A percentile compares a stretch with the other conserved stretches of the same genome.
These are phyloP conservation scores for Netelia melanura DNA, from an alignment of 2,888 invertebrate species.

Conservation along the genomic window DNA sequence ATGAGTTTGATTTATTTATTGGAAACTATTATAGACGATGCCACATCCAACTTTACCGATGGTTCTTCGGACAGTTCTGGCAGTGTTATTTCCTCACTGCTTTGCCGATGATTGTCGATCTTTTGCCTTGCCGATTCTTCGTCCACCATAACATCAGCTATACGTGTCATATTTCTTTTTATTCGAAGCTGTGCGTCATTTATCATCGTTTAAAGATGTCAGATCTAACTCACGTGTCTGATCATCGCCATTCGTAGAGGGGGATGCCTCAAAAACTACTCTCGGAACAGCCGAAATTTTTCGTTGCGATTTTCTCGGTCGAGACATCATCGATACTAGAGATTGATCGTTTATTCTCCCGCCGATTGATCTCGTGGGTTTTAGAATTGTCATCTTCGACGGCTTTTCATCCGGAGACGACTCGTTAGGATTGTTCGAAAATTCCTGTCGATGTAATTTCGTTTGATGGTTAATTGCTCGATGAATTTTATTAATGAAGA, in stretches of 20 bases:
- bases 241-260: conserved; percentile 12
- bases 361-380: neutral
- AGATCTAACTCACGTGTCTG: conserved; percentile 39
- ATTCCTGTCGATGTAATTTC: neutral
- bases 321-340: conserved; percentile 7
- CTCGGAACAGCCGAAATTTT: conserved; percentile 41
- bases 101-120: conserved; percentile 45
- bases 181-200: neutral
- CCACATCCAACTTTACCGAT: conserved; percentile 28
- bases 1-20: too few relatives aligned
- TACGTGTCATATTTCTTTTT: conserved; percentile 8
- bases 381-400: conserved; percentile 4
- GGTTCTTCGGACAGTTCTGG: conserved; percentile 17
- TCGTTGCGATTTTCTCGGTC: conserved; percentile 41
- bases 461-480: neutral
- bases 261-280: conserved; percentile 50
- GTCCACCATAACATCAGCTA: conserved; percentile 5
- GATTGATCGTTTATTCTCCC: neutral
- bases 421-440: neutral
- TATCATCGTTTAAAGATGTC: neutral
- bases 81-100: conserved; percentile 54
- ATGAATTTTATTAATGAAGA: neutral
- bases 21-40: too few relatives aligned
- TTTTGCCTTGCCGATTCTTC: conserved; percentile 50
- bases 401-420: neutral